Conservation (phyloP, 2,113 vertebrate genomes). For the Fulica atra region DNA sequence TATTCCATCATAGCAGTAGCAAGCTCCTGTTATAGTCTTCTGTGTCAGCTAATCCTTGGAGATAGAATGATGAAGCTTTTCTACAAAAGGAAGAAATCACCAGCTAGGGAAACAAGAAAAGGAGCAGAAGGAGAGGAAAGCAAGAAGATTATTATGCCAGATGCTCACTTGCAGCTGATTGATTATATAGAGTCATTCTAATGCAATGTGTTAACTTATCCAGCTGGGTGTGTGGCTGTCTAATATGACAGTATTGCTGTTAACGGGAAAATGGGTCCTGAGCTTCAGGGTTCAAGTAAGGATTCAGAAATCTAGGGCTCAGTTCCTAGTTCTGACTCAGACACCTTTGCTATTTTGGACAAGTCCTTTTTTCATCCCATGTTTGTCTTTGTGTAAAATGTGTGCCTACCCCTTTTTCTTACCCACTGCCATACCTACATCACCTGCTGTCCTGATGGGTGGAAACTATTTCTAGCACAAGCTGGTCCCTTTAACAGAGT, state of each 20-base stretch:
- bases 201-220: background rate
- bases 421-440: background rate
- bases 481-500: background rate
- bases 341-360: background rate
- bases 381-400: background rate
- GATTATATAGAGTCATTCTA: conserved; percentile 8
- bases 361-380: background rate
- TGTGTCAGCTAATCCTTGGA: conserved; percentile 30
- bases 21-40: conserved; percentile 1
- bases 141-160: conserved; percentile 12
- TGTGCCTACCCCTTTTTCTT: background rate
- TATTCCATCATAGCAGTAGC: background rate
- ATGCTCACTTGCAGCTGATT: conserved; percentile 12
- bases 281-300: background rate
- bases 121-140: conserved; percentile 1
- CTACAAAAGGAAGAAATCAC: conserved; percentile 1
- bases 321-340: background rate
- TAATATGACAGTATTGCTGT: background rate
- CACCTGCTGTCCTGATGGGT: background rate
- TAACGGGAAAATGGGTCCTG: background rate
- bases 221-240: background rate
- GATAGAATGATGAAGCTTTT: conserved; percentile 22
- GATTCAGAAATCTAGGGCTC: background rate
- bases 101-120: conserved; percentile 24
- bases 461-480: background rate